Percentiles rank a stretch among this genome's conserved stretches.
Conservation (phyloP, 2,113 vertebrate species). For the Lutjanus erythropterus region DNA sequence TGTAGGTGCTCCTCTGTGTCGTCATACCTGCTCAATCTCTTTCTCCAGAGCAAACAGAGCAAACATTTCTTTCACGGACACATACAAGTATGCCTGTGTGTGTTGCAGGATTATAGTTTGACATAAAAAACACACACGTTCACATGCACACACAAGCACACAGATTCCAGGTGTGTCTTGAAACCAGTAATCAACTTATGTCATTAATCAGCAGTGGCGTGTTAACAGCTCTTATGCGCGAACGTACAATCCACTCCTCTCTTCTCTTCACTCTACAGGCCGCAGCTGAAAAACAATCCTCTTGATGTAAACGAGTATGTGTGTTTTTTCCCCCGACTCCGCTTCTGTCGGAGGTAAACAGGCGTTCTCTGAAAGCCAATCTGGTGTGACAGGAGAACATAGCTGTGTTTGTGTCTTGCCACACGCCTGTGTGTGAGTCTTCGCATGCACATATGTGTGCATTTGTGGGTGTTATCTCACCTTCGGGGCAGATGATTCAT, state of each 20-base stretch:
- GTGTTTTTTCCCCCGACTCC: background rate
- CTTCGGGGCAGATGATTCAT: slow-evolving; percentile 74
- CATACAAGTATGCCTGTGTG: background rate
- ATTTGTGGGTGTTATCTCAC: slow-evolving; percentile 66
- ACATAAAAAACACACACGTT: background rate
- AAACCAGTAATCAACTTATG: slow-evolving; percentile 15
- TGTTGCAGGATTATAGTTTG: background rate
- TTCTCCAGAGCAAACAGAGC: slow-evolving; percentile 22
- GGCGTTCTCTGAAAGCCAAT: slow-evolving; percentile 38
- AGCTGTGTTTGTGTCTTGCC: background rate
- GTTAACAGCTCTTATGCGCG: background rate
- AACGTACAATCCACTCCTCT: slow-evolving; percentile 4
- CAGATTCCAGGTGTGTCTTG: slow-evolving; percentile 26
- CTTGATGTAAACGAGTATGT: slow-evolving; percentile 39
- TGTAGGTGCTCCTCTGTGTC: background rate
- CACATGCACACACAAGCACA: background rate
- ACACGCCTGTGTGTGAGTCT: slow-evolving; percentile 14
- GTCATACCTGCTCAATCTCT: background rate
- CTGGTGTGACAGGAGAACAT: slow-evolving; percentile 9
- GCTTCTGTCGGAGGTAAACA: slow-evolving; percentile 39
- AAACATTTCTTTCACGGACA: slow-evolving; percentile 3
- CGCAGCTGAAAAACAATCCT: slow-evolving; percentile 38
- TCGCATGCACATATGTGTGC: slow-evolving; percentile 48
- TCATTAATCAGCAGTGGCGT: slow-evolving; percentile 28
- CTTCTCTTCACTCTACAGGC: background rate